A percentile compares a stretch with the other conserved stretches of the same genome.
Conservation (phyloP, 2,888 invertebrate genomes). For the Hemicrepidius hirtus region DNA sequence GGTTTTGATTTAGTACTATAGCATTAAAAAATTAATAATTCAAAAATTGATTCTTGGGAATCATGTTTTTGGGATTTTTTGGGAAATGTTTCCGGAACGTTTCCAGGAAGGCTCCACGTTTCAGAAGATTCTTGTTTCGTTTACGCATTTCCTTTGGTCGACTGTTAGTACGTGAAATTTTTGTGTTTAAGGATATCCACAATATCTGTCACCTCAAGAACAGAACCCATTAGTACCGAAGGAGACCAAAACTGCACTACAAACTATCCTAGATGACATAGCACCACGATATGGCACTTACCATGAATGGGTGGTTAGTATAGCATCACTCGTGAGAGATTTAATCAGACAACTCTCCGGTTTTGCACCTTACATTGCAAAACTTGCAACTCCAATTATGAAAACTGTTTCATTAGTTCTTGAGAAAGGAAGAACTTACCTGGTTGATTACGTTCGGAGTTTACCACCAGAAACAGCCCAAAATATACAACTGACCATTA, state of each 20-base stretch:
- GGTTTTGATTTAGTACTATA: too few species aligned
- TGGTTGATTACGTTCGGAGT: constrained; percentile 5
- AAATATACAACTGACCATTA: background rate
- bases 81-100: too few species aligned
- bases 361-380: constrained; percentile 3
- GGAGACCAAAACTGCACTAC: background rate
- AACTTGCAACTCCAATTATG: constrained; percentile 3
- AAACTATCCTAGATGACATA: background rate
- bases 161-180: too few species aligned
- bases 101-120: too few species aligned
- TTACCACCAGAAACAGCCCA: constrained; percentile 7
- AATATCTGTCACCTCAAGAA: too few species aligned
- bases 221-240: too few species aligned
- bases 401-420: background rate
- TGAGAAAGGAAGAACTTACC: background rate
- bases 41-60: constrained; percentile 3
- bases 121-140: too few species aligned
- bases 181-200: too few species aligned
- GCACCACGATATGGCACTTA: background rate
- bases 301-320: background rate
- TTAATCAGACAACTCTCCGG: background rate
- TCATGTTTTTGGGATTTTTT: background rate
- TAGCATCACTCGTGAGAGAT: background rate
- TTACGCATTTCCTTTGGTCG: too few species aligned
- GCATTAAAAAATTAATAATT: too few species aligned